These are phyloP conservation scores for Phocoena sinus DNA, from an alignment of 2,113 vertebrate species.

Conservation along the genomic window DNA sequence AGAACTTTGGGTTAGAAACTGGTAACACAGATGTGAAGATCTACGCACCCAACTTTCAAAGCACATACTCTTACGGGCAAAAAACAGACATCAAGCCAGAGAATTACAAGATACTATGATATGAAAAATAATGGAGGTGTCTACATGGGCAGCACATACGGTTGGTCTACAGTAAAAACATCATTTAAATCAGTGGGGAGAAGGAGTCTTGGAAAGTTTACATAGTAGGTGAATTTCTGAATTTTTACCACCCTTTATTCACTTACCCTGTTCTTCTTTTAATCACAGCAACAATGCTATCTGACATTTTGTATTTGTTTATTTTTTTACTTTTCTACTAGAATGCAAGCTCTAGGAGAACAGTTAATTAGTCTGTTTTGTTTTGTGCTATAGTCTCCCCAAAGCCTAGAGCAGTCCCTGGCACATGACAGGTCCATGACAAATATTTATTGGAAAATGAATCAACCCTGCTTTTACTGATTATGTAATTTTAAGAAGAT, in stretches of 20 bases:
- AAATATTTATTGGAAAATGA: slow-evolving; percentile 2
- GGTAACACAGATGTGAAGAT: not conserved
- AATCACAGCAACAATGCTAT: not conserved
- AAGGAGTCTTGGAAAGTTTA: not conserved
- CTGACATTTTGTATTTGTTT: not conserved
- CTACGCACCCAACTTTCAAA: not conserved
- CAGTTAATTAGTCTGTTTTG: not conserved
- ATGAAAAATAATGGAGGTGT: not conserved
- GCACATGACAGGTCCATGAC: not conserved
- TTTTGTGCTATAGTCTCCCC: not conserved
- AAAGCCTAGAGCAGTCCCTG: not conserved
- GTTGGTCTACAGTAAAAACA: not conserved
- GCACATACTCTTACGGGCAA: not conserved
- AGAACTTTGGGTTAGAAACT: not conserved
- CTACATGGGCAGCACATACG: not conserved
- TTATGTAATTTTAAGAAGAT: not conserved
- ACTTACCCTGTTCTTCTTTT: not conserved
- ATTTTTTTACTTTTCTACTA: not conserved
- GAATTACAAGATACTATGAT: not conserved
- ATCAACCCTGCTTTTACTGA: not conserved
- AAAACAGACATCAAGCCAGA: not conserved
- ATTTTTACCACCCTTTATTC: not conserved
- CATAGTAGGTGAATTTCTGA: not conserved
- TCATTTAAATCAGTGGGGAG: not conserved
- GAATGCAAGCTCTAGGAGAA: not conserved